A percentile compares a stretch with the other conserved stretches of the same genome.
Conservation (phyloP, 2,113 vertebrate species). For the Malaclemys terrapin region DNA sequence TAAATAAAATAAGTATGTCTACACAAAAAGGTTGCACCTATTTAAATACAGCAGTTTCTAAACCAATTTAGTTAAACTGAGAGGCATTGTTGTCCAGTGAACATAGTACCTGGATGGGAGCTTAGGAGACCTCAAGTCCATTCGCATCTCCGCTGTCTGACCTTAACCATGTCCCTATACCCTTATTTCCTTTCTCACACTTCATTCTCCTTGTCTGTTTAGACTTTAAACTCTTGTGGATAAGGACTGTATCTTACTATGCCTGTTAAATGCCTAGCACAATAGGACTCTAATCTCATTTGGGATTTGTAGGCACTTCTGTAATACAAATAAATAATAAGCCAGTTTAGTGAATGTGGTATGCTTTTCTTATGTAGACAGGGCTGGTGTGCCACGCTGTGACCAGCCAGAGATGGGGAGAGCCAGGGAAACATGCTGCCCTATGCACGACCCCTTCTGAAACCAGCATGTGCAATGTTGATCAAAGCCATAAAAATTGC, state of each 20-base stretch:
- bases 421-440: not conserved
- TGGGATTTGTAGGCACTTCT: not conserved
- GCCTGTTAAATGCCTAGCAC: rapidly evolving
- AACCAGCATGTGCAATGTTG: not conserved
- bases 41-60: not conserved
- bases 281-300: not conserved
- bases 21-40: not conserved
- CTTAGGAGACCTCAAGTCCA: not conserved
- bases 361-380: rapidly evolving
- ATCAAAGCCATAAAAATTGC: not conserved
- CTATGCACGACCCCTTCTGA: rapidly evolving
- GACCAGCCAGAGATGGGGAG: not conserved
- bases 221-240: not conserved
- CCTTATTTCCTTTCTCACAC: not conserved
- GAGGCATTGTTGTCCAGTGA: not conserved
- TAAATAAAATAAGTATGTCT: conserved; percentile 9
- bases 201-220: not conserved
- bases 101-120: not conserved
- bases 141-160: not conserved
- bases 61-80: not conserved
- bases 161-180: not conserved
- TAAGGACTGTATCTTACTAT: not conserved
- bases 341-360: not conserved
- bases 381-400: not conserved
- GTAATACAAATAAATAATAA: not conserved